Percentiles rank a stretch among this genome's conserved stretches.
Evolutionary conservation across 92 coral and sea anemone genomes (phyloP).

Genomic region (Epizoanthus ramosus): DNA sequence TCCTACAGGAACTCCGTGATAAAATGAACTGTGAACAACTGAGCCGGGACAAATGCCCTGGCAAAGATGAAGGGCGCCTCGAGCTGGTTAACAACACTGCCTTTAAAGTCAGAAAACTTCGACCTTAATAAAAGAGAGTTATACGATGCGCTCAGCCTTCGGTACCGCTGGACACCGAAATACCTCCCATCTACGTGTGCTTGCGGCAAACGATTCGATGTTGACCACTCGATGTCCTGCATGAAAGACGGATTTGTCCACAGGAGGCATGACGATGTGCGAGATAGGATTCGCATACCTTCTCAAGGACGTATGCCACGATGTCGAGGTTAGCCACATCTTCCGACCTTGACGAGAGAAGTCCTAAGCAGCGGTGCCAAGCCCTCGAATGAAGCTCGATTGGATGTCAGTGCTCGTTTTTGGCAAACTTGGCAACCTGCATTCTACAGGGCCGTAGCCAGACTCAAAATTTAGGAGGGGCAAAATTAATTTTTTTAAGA

Average conservation of each 20-base stretch:
- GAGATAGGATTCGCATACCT: background rate
- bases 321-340: no score
- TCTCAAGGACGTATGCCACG: no score
- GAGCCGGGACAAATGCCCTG: slow-evolving; percentile 16
- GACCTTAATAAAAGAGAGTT: slow-evolving; percentile 11
- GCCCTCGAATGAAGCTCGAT: slow-evolving; percentile 42
- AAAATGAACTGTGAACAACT: no score
- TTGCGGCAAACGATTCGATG: slow-evolving; percentile 13
- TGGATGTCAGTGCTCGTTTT: slow-evolving; percentile 20
- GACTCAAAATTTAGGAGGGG: no score
- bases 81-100: slow-evolving; percentile 11
- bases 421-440: slow-evolving; percentile 49
- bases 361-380: no score
- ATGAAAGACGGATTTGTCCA: slow-evolving; percentile 9
- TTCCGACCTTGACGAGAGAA: no score
- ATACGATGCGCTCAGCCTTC: slow-evolving; percentile 19
- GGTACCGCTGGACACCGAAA: slow-evolving; percentile 28
- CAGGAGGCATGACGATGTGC: background rate
- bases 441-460: no score
- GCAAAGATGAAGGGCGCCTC: slow-evolving; percentile 3
- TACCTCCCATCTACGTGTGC: slow-evolving; percentile 15
- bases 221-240: slow-evolving; percentile 16
- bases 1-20: no score
- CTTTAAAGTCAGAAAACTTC: slow-evolving; percentile 9
- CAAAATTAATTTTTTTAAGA: no score